A percentile compares a stretch with the other conserved stretches of the same genome.
phyloP scores from a whole-genome alignment of 2,113 vertebrate species.

The Muscicapa adusta region DNA sequence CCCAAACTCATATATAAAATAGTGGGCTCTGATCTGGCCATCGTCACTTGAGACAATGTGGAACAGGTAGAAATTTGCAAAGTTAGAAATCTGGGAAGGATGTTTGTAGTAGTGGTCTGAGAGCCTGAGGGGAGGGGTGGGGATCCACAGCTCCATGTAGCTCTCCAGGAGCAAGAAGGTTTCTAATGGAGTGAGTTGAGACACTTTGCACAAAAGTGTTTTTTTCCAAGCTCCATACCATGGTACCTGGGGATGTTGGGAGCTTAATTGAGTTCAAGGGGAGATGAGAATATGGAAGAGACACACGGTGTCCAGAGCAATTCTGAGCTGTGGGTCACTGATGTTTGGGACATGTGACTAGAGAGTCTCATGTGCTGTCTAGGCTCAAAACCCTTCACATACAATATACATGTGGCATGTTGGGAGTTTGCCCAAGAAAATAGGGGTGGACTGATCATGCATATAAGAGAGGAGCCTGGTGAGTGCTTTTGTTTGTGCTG shows the following conservation, averaged over 20 bases:
- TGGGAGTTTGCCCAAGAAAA: neutral
- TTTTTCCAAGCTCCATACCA: neutral
- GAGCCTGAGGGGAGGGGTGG: neutral
- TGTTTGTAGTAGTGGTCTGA: neutral
- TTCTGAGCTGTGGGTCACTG: neutral
- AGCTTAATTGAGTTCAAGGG: neutral
- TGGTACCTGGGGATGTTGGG: neutral
- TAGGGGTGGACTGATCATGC: neutral
- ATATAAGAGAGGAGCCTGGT: neutral
- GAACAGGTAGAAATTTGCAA: neutral
- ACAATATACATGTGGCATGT: neutral
- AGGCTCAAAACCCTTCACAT: accelerated
- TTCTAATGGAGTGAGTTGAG: neutral
- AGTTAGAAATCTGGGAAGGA: neutral
- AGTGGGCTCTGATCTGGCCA: neutral
- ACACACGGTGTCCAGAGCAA: neutral
- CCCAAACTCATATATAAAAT: neutral
- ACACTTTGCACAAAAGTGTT: neutral
- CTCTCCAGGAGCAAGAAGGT: neutral
- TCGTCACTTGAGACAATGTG: neutral
- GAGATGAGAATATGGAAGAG: neutral
- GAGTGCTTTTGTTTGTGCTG: neutral
- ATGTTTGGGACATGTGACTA: neutral
- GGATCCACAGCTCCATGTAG: accelerated
- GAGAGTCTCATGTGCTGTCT: neutral